Conservation (phyloP, 2,888 invertebrate species). For the Synergus japonicus region DNA sequence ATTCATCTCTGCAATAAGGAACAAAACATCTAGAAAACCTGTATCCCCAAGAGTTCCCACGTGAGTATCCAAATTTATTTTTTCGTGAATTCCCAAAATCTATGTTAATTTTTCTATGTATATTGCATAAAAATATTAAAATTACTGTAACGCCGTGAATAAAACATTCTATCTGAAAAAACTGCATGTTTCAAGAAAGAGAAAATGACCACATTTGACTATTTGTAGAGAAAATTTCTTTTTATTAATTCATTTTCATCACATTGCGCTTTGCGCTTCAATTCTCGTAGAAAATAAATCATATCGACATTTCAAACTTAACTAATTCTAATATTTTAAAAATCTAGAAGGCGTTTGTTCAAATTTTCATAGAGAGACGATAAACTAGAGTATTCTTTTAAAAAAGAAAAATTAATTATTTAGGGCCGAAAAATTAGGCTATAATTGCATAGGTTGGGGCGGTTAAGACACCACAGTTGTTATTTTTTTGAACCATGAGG, state of each 20-base stretch:
- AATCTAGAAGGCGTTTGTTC: not conserved
- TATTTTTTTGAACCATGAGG: conserved; percentile 91
- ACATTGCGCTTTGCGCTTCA: not conserved
- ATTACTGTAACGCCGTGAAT: too few species aligned
- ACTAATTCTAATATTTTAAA: not conserved
- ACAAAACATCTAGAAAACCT: too few species aligned
- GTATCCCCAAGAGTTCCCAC: too few species aligned
- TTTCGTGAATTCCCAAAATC: too few species aligned
- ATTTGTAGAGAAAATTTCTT: not conserved
- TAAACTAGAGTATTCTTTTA: not conserved
- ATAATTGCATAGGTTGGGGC: conserved; percentile 87
- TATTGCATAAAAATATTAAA: too few species aligned
- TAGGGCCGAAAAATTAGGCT: conserved; percentile 48
- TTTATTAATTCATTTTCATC: not conserved
- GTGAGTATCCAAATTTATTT: too few species aligned
- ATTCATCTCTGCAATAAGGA: too few species aligned
- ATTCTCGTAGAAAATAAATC: conserved; percentile 4
- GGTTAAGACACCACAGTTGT: conserved; percentile 95
- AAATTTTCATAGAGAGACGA: not conserved
- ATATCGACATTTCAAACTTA: not conserved
- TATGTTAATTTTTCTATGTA: too few species aligned
- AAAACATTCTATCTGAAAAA: too few species aligned
- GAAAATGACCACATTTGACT: too few species aligned
- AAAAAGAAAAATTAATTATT: not conserved
- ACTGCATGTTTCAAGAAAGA: too few species aligned